phyloP scores from a whole-genome alignment of 2,797 vertebrate species.

The Falco novaeseelandiae region DNA sequence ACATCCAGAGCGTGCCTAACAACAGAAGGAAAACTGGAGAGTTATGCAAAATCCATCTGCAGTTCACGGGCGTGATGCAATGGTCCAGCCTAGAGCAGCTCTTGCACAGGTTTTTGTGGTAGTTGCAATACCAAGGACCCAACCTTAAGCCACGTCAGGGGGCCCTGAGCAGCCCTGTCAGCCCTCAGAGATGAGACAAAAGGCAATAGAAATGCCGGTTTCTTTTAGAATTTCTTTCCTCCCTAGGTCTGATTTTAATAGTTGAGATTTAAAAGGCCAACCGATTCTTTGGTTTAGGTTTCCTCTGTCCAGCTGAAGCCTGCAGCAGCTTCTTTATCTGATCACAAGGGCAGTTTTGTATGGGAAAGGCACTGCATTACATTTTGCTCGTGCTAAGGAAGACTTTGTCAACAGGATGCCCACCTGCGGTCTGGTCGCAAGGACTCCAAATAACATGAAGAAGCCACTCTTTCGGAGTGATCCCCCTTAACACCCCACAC shows the following conservation, averaged over 20 bases:
- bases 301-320: background rate
- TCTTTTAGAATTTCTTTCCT: background rate
- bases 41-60: constrained; percentile 6
- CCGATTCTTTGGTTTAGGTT: background rate
- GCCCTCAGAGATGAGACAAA: background rate
- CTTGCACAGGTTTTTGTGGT: background rate
- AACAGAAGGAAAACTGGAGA: background rate
- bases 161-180: background rate
- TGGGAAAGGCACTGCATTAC: background rate
- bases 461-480: background rate
- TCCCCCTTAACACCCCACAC: background rate
- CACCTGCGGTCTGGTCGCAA: background rate
- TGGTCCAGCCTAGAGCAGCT: background rate
- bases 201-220: background rate
- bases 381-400: background rate
- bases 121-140: background rate
- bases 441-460: background rate
- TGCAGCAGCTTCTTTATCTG: background rate
- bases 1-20: background rate
- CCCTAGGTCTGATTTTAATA: background rate
- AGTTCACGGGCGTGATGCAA: background rate
- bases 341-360: background rate
- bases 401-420: background rate
- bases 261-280: background rate
- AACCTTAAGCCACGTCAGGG: background rate